Percentiles rank a stretch among this genome's conserved stretches.
These are phyloP conservation scores for Caradrina kadenii DNA, from an alignment of 2,888 invertebrate species.

Conservation along the genomic window DNA sequence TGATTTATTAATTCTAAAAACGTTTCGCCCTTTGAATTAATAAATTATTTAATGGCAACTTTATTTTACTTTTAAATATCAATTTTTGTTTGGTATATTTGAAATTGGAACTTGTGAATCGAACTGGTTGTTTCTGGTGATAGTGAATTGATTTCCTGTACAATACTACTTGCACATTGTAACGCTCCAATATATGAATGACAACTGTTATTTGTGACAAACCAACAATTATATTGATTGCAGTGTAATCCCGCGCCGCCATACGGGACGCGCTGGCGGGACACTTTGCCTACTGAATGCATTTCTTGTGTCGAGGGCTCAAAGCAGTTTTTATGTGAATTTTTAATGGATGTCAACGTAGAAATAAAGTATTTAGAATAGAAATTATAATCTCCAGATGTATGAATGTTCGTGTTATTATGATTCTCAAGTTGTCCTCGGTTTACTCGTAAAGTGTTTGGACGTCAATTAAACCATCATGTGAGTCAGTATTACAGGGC, in stretches of 20 bases:
- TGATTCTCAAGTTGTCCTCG: conserved; percentile 75
- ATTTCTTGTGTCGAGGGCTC: conserved; percentile 86
- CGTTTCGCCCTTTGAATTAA: conserved; percentile 26
- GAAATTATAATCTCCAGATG: conserved; percentile 77
- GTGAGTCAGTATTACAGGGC: conserved; percentile 89
- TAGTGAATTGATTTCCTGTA: conserved; percentile 52
- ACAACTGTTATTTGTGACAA: conserved; percentile 40
- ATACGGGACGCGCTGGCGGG: conserved; percentile 56
- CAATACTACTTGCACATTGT: conserved; percentile 45
- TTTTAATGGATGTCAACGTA: conserved; percentile 82
- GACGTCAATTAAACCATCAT: conserved; percentile 83
- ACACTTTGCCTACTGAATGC: conserved; percentile 74
- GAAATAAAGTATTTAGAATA: conserved; percentile 68
- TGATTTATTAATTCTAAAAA: conserved; percentile 28
- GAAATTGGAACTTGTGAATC: conserved; percentile 12
- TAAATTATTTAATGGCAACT: conserved; percentile 42
- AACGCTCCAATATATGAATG: conserved; percentile 62
- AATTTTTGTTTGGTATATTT: conserved; percentile 54
- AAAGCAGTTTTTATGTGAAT: conserved; percentile 88
- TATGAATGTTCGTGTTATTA: conserved; percentile 65
- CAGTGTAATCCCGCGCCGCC: conserved; percentile 78
- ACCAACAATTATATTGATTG: conserved; percentile 70
- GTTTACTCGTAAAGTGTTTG: conserved; percentile 63
- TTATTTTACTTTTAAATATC: conserved; percentile 30
- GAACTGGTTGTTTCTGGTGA: conserved; percentile 17